Conservation (phyloP, 2,888 invertebrate species). For the Diabrotica balteata region DNA sequence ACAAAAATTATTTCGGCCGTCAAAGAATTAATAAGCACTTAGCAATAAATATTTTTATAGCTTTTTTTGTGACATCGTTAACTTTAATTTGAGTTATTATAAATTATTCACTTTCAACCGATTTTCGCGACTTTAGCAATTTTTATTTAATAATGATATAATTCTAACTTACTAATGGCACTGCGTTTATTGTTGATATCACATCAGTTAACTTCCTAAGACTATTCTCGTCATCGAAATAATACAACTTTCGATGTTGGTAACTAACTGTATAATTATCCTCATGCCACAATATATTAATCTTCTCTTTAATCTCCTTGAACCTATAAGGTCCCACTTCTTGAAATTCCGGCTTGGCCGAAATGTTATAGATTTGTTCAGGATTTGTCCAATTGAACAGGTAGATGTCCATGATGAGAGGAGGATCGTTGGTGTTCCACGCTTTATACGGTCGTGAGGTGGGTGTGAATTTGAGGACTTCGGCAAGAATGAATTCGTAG, state of each 20-base stretch:
- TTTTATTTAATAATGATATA: not conserved
- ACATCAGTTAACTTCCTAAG: constrained; percentile 74
- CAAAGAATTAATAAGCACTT: no score
- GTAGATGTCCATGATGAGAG: constrained; percentile 53
- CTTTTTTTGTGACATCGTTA: no score
- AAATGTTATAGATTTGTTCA: constrained; percentile 64
- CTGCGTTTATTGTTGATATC: constrained; percentile 77
- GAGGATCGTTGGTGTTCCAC: constrained; percentile 56
- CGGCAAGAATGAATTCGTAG: constrained; percentile 48
- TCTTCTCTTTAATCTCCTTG: constrained; percentile 73
- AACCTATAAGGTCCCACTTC: constrained; percentile 72
- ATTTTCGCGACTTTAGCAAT: no score
- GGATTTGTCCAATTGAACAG: constrained; percentile 59
- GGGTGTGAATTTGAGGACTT: constrained; percentile 46
- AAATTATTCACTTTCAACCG: no score
- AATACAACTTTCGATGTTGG: constrained; percentile 71
- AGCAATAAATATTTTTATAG: no score
- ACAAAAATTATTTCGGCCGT: no score
- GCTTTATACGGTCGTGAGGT: constrained; percentile 50
- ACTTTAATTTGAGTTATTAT: no score
- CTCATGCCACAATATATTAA: constrained; percentile 77
- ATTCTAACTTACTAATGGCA: constrained; percentile 71
- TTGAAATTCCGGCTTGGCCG: constrained; percentile 65
- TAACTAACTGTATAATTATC: constrained; percentile 78
- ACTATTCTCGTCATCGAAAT: constrained; percentile 71